phyloP scores from a whole-genome alignment of 1,140 invertebrate species.

The Odontomachus brunneus region DNA sequence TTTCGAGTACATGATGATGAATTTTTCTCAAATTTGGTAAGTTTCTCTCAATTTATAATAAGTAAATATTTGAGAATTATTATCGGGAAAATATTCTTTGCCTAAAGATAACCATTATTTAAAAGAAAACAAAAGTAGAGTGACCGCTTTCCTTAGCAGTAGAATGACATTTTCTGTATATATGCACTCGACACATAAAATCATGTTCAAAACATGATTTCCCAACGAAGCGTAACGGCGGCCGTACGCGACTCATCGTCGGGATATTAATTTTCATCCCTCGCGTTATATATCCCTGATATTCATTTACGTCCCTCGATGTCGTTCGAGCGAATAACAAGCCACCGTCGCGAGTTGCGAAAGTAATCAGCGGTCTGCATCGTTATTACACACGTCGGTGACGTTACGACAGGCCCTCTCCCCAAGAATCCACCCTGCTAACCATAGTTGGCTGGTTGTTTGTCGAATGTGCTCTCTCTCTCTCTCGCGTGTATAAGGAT shows the following conservation, averaged over 20 bases:
- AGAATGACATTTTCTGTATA: too few relatives aligned
- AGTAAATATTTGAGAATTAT: too few relatives aligned
- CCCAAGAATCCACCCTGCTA: slow-evolving; percentile 61
- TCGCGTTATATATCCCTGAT: background rate
- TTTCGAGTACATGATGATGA: too few relatives aligned
- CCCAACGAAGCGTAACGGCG: background rate
- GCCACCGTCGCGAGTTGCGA: slow-evolving; percentile 8
- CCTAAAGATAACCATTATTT: too few relatives aligned
- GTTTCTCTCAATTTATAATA: too few relatives aligned
- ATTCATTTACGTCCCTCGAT: slow-evolving; percentile 34
- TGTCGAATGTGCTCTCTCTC: background rate
- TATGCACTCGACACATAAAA: too few relatives aligned
- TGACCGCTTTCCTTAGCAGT: too few relatives aligned
- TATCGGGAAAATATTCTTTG: too few relatives aligned
- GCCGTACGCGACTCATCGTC: background rate
- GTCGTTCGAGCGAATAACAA: slow-evolving; percentile 8
- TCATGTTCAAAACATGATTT: background rate
- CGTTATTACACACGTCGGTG: slow-evolving; percentile 67
- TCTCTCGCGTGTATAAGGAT: slow-evolving; percentile 27
- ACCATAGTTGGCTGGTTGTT: background rate
- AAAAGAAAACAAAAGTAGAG: too few relatives aligned
- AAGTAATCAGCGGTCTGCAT: slow-evolving; percentile 62
- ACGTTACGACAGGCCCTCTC: slow-evolving; percentile 53
- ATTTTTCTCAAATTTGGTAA: too few relatives aligned
- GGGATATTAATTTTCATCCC: slow-evolving; percentile 29